phyloP scores from a whole-genome alignment of 2,888 invertebrate genomes.

The Spilarctia lutea region DNA sequence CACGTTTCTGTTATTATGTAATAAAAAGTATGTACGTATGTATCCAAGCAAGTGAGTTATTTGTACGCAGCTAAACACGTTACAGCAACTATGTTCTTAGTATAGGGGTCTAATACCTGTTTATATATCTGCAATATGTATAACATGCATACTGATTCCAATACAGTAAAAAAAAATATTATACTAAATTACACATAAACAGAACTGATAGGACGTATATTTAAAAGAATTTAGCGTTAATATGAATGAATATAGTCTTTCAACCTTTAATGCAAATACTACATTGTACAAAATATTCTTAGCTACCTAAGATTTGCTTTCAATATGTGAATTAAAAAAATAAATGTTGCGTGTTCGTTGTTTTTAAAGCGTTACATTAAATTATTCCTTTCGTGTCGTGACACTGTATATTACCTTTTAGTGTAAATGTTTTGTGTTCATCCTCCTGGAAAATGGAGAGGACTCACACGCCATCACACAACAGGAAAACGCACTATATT shows the following conservation, averaged over 20 bases:
- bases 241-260: neutral
- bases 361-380: constrained; percentile 36
- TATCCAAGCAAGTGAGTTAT: neutral
- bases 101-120: too few species aligned
- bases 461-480: constrained; percentile 71
- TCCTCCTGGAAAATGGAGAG: constrained; percentile 59
- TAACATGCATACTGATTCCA: too few species aligned
- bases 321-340: constrained; percentile 32
- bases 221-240: too few species aligned
- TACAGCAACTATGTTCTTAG: neutral
- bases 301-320: constrained; percentile 34
- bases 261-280: neutral
- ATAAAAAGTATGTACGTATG: neutral
- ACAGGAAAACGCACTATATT: constrained; percentile 44
- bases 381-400: constrained; percentile 20
- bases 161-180: too few species aligned
- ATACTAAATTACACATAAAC: too few species aligned
- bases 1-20: constrained; percentile 2
- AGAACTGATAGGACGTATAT: too few species aligned
- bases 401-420: constrained; percentile 67
- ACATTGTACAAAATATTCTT: constrained; percentile 19
- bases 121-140: too few species aligned
- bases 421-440: constrained; percentile 59
- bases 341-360: constrained; percentile 24
- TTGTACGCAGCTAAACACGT: neutral